phyloP scores from a whole-genome alignment of 2,888 invertebrate genomes.

The Polydrusus pterygomalis region DNA sequence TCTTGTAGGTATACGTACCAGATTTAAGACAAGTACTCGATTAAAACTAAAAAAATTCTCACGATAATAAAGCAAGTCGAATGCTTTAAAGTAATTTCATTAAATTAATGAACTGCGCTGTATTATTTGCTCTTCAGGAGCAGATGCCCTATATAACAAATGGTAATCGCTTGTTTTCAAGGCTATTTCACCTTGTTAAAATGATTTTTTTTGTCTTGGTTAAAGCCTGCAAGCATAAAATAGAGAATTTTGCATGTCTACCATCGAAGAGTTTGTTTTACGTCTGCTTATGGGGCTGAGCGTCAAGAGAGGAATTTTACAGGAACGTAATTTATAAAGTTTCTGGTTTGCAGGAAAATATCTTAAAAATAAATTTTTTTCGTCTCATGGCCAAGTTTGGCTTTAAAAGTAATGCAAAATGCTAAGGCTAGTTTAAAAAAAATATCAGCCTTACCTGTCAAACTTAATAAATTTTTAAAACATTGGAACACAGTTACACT shows the following conservation, averaged over 20 bases:
- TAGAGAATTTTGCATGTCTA: background rate
- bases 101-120: slow-evolving; percentile 32
- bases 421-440: no score
- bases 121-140: slow-evolving; percentile 18
- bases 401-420: no score
- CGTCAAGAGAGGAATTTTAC: no score
- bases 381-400: no score
- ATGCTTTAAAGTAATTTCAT: slow-evolving; percentile 31
- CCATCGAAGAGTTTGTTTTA: no score
- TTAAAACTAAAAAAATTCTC: slow-evolving; percentile 22
- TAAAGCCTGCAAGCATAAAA: slow-evolving; percentile 3
- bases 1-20: slow-evolving; percentile 28
- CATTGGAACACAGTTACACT: no score
- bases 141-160: slow-evolving; percentile 48
- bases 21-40: slow-evolving; percentile 31
- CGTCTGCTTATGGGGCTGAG: no score
- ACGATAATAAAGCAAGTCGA: slow-evolving; percentile 38
- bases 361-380: no score
- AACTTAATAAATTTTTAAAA: no score
- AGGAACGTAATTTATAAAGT: no score
- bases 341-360: no score
- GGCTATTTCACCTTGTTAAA: slow-evolving; percentile 1
- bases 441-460: no score
- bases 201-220: slow-evolving; percentile 1
- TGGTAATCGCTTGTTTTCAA: slow-evolving; percentile 35